A percentile compares a stretch with the other conserved stretches of the same genome.
phyloP scores from a whole-genome alignment of 2,113 vertebrate species.

The Propithecus coquereli region DNA sequence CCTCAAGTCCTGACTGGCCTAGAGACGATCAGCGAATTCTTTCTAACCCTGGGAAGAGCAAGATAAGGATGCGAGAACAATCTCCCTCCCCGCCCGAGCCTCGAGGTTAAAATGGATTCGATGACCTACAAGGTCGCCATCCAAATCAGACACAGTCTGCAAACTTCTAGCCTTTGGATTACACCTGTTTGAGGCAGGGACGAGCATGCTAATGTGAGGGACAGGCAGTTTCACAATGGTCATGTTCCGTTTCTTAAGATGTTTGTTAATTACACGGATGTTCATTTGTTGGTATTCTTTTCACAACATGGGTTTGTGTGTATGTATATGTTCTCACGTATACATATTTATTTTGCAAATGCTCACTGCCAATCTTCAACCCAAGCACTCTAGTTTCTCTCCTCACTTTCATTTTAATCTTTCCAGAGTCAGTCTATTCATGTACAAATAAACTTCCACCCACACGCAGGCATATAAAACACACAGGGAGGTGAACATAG shows the following conservation, averaged over 20 bases:
- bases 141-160: not conserved
- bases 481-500: rapidly evolving
- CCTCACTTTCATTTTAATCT: not conserved
- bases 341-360: not conserved
- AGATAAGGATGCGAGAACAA: not conserved
- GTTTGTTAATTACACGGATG: rapidly evolving
- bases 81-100: not conserved
- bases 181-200: no score
- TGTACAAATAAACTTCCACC: no score
- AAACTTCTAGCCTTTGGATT: not conserved
- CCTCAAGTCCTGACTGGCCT: not conserved
- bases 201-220: no score
- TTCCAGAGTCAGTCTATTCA: not conserved
- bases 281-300: no score
- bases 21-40: no score
- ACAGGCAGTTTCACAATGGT: rapidly evolving
- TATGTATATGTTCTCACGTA: not conserved
- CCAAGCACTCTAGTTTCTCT: not conserved
- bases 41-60: not conserved
- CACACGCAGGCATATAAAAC: no score
- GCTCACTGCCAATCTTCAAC: no score
- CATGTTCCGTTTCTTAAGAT: not conserved
- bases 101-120: not conserved
- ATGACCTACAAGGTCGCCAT: not conserved
- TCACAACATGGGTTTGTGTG: no score